Percentiles rank a stretch among this genome's conserved stretches.
Conservation (phyloP, 2,113 vertebrate genomes). For the Sakesphorus luctuosus region DNA sequence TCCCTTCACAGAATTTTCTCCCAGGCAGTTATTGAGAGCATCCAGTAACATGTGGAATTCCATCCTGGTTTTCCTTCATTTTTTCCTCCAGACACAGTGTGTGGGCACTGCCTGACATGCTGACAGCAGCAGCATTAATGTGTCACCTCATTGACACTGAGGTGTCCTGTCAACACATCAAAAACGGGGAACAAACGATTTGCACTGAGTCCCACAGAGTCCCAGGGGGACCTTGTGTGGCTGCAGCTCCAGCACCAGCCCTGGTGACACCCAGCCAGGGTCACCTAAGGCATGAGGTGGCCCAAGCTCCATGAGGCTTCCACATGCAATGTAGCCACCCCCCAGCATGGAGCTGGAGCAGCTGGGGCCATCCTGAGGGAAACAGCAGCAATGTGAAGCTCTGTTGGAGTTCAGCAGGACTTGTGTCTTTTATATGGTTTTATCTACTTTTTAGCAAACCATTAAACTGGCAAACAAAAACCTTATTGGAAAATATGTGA, state of each 20-base stretch:
- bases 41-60: fast-evolving
- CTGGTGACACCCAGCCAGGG: background rate
- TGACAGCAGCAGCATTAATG: background rate
- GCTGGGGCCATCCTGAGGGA: background rate
- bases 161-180: background rate
- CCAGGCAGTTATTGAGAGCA: fast-evolving
- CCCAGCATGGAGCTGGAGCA: fast-evolving
- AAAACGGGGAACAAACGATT: background rate
- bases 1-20: fast-evolving
- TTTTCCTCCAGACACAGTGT: background rate
- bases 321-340: background rate
- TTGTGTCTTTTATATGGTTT: background rate
- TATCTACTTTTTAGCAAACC: background rate
- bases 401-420: background rate
- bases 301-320: background rate
- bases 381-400: background rate
- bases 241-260: background rate
- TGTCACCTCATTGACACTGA: background rate
- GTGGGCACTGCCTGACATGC: background rate
- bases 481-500: background rate
- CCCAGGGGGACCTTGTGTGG: fast-evolving
- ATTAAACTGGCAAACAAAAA: background rate
- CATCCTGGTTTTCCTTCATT: background rate
- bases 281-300: background rate
- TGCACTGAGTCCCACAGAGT: background rate